A percentile compares a stretch with the other conserved stretches of the same genome.
Evolutionary conservation across 2,888 invertebrate genomes (phyloP).

Genomic region (Xestia xanthographa): DNA sequence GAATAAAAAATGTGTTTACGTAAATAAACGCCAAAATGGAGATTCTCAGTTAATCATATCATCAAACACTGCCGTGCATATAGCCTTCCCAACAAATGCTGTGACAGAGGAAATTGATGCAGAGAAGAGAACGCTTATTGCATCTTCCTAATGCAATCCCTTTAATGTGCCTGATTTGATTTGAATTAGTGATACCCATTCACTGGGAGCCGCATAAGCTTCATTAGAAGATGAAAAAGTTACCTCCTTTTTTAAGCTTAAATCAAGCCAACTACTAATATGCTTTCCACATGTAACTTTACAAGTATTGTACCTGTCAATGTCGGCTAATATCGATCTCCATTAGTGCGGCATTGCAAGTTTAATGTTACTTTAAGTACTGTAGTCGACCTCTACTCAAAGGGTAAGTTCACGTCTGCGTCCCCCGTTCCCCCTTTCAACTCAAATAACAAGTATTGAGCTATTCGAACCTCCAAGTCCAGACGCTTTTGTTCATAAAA

Average conservation of each 20-base stretch:
- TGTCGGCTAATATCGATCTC: constrained; percentile 29
- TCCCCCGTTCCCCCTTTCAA: constrained; percentile 33
- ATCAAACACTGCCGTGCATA: no score
- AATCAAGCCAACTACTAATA: background rate
- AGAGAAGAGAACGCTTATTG: background rate
- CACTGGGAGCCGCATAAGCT: background rate
- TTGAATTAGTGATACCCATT: background rate
- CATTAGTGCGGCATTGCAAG: background rate
- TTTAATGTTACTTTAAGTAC: constrained; percentile 27
- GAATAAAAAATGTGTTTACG: no score
- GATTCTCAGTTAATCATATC: no score
- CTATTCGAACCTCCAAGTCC: constrained; percentile 33
- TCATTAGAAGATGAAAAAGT: background rate
- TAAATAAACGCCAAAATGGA: no score
- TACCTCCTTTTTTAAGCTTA: background rate
- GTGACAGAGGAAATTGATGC: background rate
- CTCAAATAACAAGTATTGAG: constrained; percentile 45
- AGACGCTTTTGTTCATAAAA: constrained; percentile 35
- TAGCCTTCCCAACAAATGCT: no score
- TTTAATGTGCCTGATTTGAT: background rate
- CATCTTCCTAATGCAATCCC: background rate
- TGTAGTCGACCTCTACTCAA: constrained; percentile 27
- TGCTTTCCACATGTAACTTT: background rate
- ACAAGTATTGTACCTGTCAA: background rate
- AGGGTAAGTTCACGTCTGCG: constrained; percentile 29